Evolutionary conservation across 2,888 invertebrate genomes (phyloP).

Genomic region (Diarsia rubi): DNA sequence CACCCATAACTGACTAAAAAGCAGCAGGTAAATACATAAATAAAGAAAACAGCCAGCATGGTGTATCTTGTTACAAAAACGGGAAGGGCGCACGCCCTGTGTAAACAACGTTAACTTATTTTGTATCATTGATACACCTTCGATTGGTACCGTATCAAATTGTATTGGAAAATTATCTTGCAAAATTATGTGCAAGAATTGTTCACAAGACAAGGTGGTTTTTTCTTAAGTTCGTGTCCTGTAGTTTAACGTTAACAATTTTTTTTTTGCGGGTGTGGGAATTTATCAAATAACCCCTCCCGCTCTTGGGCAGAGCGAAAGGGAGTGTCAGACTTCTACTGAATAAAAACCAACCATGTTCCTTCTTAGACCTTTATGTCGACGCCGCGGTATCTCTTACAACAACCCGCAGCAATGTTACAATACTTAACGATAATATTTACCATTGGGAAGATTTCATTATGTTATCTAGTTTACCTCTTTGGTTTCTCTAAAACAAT

Average conservation of each 20-base stretch:
- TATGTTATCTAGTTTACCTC: neutral
- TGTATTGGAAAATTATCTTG: slow-evolving; percentile 11
- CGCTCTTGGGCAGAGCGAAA: no score
- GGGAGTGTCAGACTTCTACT: no score
- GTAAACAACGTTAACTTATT: slow-evolving; percentile 38
- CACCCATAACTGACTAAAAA: neutral
- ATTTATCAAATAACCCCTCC: no score
- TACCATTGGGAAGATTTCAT: neutral
- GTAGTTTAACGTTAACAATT: no score
- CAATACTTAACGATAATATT: neutral
- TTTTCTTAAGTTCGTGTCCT: neutral
- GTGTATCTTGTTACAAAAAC: slow-evolving; percentile 26
- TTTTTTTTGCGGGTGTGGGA: no score
- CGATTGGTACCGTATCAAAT: slow-evolving; percentile 9
- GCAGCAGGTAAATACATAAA: neutral
- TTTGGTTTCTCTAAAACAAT: neutral
- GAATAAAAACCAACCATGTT: no score
- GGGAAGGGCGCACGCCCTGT: slow-evolving; percentile 9
- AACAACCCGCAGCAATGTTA: no score
- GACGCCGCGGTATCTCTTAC: no score
- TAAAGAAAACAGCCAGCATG: neutral
- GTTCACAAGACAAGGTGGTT: neutral
- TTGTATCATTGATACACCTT: slow-evolving; percentile 1
- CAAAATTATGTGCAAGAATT: neutral
- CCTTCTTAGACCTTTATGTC: no score